A percentile compares a stretch with the other conserved stretches of the same genome.
These are phyloP conservation scores for Alligator mississippiensis DNA, from an alignment of 2,113 vertebrate genomes.

Conservation along the genomic window DNA sequence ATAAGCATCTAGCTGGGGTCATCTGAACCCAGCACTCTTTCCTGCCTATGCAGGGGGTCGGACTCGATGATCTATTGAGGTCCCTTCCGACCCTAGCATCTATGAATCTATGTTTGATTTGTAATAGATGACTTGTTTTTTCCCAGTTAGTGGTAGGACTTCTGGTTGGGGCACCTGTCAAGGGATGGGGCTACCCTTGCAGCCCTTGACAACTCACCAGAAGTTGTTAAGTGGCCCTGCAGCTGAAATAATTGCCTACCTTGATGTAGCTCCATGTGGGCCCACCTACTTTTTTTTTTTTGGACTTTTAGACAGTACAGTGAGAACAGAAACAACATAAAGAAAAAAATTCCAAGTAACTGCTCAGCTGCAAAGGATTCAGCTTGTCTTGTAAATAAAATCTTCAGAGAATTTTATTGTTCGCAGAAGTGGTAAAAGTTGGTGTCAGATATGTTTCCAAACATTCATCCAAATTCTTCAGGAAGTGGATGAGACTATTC, in stretches of 20 bases:
- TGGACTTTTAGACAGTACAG: background rate
- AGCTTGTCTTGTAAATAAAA: background rate
- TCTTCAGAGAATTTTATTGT: background rate
- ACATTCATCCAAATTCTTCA: accelerated
- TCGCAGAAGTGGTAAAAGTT: background rate
- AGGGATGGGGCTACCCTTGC: no score
- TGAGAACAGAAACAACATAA: background rate
- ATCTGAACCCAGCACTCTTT: no score
- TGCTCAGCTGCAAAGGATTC: background rate
- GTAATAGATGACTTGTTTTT: no score
- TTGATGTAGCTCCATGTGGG: background rate
- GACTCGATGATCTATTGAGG: no score
- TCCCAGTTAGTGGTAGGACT: no score
- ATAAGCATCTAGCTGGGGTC: no score
- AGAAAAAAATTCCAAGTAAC: background rate
- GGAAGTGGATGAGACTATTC: background rate
- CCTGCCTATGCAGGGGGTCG: no score
- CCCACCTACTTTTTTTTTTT: background rate
- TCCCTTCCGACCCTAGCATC: no score
- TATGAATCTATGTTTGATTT: no score
- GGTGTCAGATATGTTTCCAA: background rate
- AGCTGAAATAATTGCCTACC: background rate
- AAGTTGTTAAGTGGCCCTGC: no score
- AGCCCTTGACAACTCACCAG: no score
- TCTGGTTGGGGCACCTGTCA: no score